Percentiles rank a stretch among this genome's conserved stretches.
phyloP scores from a whole-genome alignment of 2,888 invertebrate species.

The Belgica antarctica region DNA sequence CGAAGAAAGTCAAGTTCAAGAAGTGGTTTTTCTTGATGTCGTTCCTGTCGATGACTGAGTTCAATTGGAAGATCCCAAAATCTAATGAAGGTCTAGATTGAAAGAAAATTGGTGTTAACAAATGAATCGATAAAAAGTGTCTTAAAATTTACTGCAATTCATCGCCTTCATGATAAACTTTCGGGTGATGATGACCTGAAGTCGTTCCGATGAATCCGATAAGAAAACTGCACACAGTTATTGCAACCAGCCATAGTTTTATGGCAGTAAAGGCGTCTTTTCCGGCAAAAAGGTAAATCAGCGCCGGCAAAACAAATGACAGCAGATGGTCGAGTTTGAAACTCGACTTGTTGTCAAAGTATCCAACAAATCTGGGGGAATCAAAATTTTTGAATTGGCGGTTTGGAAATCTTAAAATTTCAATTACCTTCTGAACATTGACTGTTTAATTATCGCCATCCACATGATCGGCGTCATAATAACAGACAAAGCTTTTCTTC shows the following conservation, averaged over 20 bases:
- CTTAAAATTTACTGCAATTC: constrained; percentile 57
- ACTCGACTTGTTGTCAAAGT: neutral
- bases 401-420: neutral
- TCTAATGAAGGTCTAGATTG: constrained; percentile 55
- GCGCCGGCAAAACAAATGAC: constrained; percentile 54
- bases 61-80: constrained; percentile 76
- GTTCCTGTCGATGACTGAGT: constrained; percentile 69
- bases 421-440: neutral
- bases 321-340: constrained; percentile 53
- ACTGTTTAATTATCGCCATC: constrained; percentile 54
- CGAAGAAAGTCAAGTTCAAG: constrained; percentile 69
- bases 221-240: constrained; percentile 59
- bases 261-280: constrained; percentile 48
- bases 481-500: neutral
- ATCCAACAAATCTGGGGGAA: neutral
- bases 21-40: constrained; percentile 67
- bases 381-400: neutral
- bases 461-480: neutral
- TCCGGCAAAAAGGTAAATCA: constrained; percentile 54
- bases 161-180: constrained; percentile 77
- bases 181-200: constrained; percentile 78
- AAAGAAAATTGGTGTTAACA: neutral
- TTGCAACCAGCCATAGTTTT: constrained; percentile 59
- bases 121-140: neutral
- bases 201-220: constrained; percentile 67